A percentile compares a stretch with the other conserved stretches of the same genome.
phyloP scores from a whole-genome alignment of 2,888 invertebrate species.

The Drosophila acutilabella region DNA sequence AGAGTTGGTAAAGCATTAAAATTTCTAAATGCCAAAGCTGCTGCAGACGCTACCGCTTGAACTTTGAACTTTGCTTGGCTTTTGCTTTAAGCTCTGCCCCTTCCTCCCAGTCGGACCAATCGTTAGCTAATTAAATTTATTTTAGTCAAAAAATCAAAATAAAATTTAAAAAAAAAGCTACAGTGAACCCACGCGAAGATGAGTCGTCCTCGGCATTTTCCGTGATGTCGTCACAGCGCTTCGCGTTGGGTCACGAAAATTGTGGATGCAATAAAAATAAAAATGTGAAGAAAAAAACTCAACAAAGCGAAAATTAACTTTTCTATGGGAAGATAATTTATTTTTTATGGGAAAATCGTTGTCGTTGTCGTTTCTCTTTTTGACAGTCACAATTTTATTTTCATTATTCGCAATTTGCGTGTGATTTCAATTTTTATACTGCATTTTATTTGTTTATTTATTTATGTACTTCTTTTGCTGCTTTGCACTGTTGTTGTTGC shows the following conservation, averaged over 20 bases:
- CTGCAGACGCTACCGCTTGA: conserved; percentile 45
- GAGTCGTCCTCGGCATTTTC: conserved; percentile 45
- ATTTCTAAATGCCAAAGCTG: conserved; percentile 62
- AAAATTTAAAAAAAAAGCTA: conserved; percentile 21
- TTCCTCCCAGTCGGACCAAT: conserved; percentile 18
- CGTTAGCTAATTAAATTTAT: conserved; percentile 72
- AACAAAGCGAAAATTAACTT: conserved; percentile 39
- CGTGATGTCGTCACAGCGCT: conserved; percentile 12
- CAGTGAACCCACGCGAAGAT: conserved; percentile 58
- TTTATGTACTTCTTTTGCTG: conserved; percentile 27
- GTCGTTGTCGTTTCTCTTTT: conserved; percentile 46
- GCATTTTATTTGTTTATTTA: conserved; percentile 25
- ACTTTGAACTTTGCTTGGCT: conserved; percentile 49
- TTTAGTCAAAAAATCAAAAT: conserved; percentile 24
- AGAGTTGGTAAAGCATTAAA: conserved; percentile 53
- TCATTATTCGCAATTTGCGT: conserved; percentile 46
- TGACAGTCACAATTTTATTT: conserved; percentile 45
- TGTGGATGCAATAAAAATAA: conserved; percentile 33
- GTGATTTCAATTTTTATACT: conserved; percentile 40
- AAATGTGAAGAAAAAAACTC: conserved; percentile 5
- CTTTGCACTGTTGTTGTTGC: conserved; percentile 17
- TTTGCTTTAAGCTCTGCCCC: background rate
- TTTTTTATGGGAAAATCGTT: conserved; percentile 48
- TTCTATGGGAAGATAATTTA: conserved; percentile 62
- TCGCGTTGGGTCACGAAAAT: conserved; percentile 58